Evolutionary conservation across 2,888 invertebrate genomes (phyloP).

Genomic region (Aleiodes testaceus): DNA sequence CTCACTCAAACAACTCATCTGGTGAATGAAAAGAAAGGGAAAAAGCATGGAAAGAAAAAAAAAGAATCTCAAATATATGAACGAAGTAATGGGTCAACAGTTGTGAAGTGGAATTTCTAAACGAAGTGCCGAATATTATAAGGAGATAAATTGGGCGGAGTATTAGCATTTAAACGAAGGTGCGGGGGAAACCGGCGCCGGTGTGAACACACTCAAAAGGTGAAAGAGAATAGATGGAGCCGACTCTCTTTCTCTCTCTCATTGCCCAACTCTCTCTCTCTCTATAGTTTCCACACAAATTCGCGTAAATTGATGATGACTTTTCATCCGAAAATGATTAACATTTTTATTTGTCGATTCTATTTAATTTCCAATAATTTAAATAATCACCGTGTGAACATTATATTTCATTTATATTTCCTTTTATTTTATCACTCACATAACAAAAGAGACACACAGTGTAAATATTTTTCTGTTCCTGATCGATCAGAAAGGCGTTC

Average conservation of each 20-base stretch:
- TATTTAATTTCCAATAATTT: background rate
- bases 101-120: background rate
- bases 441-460: constrained; percentile 43
- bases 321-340: constrained; percentile 20
- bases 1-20: constrained; percentile 18
- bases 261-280: constrained; percentile 11
- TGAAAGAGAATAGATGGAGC: constrained; percentile 6
- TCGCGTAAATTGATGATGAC: constrained; percentile 28
- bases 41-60: background rate
- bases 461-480: constrained; percentile 42
- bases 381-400: background rate
- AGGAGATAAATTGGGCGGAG: constrained; percentile 60
- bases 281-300: constrained; percentile 20
- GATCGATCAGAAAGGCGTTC: constrained; percentile 47
- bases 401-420: background rate
- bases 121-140: constrained; percentile 54
- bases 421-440: background rate
- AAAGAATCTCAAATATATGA: constrained; percentile 14
- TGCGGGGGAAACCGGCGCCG: constrained; percentile 31
- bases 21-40: constrained; percentile 18
- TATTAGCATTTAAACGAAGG: constrained; percentile 66
- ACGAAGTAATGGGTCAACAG: constrained; percentile 26
- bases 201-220: constrained; percentile 12
- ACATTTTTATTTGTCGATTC: background rate
- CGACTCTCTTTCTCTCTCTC: background rate